A percentile compares a stretch with the other conserved stretches of the same genome.
Evolutionary conservation across 2,113 vertebrate genomes (phyloP).

Genomic region (Tachuris rubrigastra): DNA sequence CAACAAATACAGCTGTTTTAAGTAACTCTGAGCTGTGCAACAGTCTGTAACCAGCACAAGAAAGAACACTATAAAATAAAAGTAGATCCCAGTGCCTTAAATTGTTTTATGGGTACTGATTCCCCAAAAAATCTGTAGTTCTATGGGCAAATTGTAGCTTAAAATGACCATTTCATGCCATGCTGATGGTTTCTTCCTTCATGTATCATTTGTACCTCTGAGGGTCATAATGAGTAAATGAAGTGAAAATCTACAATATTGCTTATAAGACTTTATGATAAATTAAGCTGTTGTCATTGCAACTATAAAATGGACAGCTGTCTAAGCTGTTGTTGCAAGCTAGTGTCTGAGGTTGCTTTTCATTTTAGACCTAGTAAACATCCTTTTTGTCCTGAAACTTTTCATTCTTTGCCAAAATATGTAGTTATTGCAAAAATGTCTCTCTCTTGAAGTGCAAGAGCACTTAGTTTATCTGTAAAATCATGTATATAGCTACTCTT

Average conservation of each 20-base stretch:
- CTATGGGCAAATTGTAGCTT: background rate
- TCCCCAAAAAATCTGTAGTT: background rate
- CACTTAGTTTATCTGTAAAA: background rate
- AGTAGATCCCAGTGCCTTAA: background rate
- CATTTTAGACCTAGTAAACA: background rate
- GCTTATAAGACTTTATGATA: background rate
- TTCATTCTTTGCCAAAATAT: background rate
- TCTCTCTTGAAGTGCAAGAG: background rate
- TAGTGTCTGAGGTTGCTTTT: background rate
- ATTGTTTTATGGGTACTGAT: background rate
- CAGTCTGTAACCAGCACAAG: rapidly evolving
- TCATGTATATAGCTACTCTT: rapidly evolving
- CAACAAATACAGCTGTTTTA: background rate
- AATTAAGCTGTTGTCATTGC: background rate
- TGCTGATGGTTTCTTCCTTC: background rate
- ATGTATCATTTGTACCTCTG: background rate
- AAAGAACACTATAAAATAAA: background rate
- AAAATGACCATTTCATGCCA: background rate
- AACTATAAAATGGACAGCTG: background rate
- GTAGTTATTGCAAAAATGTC: background rate
- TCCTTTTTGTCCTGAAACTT: background rate
- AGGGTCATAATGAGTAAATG: background rate
- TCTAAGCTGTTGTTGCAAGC: background rate
- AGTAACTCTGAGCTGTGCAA: background rate
- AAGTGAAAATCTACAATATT: background rate